phyloP scores from a whole-genome alignment of 2,113 vertebrate species.

The Xiphophorus couchianus region DNA sequence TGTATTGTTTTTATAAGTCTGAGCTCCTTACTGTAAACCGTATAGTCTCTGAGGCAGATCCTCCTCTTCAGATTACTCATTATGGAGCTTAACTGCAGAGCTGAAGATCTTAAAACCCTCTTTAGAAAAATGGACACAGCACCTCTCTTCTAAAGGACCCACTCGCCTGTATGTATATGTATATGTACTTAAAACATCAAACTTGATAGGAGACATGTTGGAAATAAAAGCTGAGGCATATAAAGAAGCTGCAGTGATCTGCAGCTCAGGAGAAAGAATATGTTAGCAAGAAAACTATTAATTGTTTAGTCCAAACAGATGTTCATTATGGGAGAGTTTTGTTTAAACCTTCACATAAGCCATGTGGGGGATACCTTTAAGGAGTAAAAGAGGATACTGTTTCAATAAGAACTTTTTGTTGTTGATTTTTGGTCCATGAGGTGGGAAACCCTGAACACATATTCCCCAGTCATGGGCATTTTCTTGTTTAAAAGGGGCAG shows the following conservation, averaged over 20 bases:
- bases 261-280: too few species aligned
- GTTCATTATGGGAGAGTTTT: too few species aligned
- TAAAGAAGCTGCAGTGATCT: too few species aligned
- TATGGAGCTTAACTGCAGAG: conserved; percentile 25
- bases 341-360: too few species aligned
- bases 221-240: not conserved
- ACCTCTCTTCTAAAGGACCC: not conserved
- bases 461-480: not conserved
- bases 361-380: too few species aligned
- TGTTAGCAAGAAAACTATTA: too few species aligned
- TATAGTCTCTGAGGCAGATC: conserved; percentile 9
- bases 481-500: not conserved
- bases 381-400: too few species aligned
- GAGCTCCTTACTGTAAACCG: conserved; percentile 31
- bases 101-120: not conserved
- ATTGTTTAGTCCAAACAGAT: too few species aligned
- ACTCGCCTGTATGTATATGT: not conserved
- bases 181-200: not conserved
- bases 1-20: conserved; percentile 23
- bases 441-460: not conserved
- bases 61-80: conserved; percentile 29
- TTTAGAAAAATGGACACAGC: not conserved
- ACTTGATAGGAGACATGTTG: not conserved
- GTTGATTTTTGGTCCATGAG: too few species aligned
- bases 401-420: too few species aligned